Conservation (phyloP, 2,797 vertebrate species). For the Amazona ochrocephala region DNA sequence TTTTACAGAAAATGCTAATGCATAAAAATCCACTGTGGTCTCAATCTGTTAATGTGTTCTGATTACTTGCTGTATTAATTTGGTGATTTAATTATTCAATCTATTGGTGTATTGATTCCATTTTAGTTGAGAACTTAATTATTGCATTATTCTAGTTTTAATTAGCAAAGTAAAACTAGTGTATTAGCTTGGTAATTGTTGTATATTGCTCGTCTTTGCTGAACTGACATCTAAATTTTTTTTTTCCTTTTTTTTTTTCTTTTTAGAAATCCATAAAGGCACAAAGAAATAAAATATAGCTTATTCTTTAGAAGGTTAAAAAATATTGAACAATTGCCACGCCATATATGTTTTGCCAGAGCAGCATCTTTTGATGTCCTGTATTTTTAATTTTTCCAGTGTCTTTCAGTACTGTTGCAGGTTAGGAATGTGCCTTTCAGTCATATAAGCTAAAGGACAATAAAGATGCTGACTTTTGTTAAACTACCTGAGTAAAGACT, state of each 20-base stretch:
- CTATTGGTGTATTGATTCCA: conserved; percentile 2
- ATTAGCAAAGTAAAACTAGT: neutral
- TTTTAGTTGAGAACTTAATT: conserved; percentile 13
- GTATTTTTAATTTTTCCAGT: neutral
- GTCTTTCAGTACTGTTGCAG: neutral
- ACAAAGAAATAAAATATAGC: neutral
- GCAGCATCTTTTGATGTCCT: neutral
- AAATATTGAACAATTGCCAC: neutral
- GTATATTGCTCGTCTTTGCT: neutral
- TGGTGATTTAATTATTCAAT: neutral
- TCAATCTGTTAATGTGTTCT: neutral
- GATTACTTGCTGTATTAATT: conserved; percentile 4
- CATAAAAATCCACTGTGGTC: neutral
- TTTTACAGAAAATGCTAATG: neutral
- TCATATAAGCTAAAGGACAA: neutral
- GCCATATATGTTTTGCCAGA: neutral
- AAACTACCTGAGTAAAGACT: neutral
- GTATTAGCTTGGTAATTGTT: neutral
- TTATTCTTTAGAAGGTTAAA: neutral
- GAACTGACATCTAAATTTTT: neutral
- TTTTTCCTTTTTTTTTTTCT: neutral
- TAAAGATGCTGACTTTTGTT: neutral
- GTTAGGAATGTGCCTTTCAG: neutral
- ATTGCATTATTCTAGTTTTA: neutral
- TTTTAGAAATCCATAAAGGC: neutral